These are phyloP conservation scores for Orchesellides sinensis DNA, from an alignment of 2,888 invertebrate genomes.

Conservation along the genomic window DNA sequence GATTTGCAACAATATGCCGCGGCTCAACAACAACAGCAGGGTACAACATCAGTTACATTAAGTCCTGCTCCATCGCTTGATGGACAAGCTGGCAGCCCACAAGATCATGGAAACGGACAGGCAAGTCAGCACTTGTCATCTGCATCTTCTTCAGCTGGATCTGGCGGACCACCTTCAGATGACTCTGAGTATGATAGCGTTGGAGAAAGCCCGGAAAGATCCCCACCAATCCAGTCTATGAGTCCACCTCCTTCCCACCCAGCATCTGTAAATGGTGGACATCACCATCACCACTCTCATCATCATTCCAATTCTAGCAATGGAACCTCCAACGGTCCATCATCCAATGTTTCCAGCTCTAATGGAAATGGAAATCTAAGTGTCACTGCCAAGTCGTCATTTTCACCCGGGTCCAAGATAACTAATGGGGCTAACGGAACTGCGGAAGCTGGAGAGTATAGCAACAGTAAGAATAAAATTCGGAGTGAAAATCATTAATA, in stretches of 20 bases:
- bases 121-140: slow-evolving; percentile 71
- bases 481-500: too few relatives aligned
- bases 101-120: slow-evolving; percentile 78
- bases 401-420: slow-evolving; percentile 71
- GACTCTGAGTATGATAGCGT: slow-evolving; percentile 77
- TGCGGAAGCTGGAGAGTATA: slow-evolving; percentile 73
- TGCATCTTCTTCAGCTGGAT: slow-evolving; percentile 69
- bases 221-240: slow-evolving; percentile 72
- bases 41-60: slow-evolving; percentile 85
- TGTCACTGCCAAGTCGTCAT: slow-evolving; percentile 68
- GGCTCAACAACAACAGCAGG: slow-evolving; percentile 72
- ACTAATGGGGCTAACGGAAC: slow-evolving; percentile 61
- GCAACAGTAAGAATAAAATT: slow-evolving; percentile 75
- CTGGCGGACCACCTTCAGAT: slow-evolving; percentile 72
- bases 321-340: slow-evolving; percentile 40
- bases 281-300: slow-evolving; percentile 65
- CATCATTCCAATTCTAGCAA: slow-evolving; percentile 67
- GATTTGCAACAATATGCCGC: slow-evolving; percentile 74
- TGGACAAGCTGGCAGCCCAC: slow-evolving; percentile 91
- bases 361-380: slow-evolving; percentile 50
- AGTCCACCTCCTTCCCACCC: slow-evolving; percentile 71
- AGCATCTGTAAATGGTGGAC: slow-evolving; percentile 54
- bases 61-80: slow-evolving; percentile 94
- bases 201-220: slow-evolving; percentile 74
- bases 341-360: slow-evolving; percentile 22